Base-by-base conservation (phyloP, 1,140 invertebrate genomes). In the Conopomorpha cramerella region DNA sequence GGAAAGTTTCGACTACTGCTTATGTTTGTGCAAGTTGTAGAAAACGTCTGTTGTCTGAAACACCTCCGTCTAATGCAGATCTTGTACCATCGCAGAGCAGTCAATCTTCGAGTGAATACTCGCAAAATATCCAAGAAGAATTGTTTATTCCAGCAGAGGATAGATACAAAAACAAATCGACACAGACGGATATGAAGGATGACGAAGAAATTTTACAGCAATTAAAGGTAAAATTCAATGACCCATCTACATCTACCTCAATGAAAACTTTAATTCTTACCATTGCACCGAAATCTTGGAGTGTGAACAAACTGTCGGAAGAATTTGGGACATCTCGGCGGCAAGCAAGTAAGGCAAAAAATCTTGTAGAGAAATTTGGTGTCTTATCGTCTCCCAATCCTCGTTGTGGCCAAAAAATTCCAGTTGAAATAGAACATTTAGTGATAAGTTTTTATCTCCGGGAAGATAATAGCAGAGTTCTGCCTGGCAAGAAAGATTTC, bases 401-500 rank as follows among this genome's bases (percentile, higher is more conserved):
- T 14, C 44, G 40, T 14, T 36, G 30, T 37, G 37, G 36, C 8
- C 40, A 30, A 37, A 46, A 37, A 36, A 25, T 42, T 8, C 8
- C 17, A 17, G 8, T 4, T 4, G 31, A 41, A 18, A 38, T 30
- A 0, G 43, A 45, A 30, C 37, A 38, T 27, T 40, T 45, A 28
- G 35, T 45, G 10, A 40, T 34, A 40, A 8, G n/a, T 39, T 33
- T 17, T 19, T 42, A 39, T 42, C 29, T 39, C 19, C 29, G 44
- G 37, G 37, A 46, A 39, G 39, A 46, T 18, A 39, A 27, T 33
- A 39, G 27, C 23, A 35, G 44, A 13, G 37, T 46, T 29, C 41
- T 46, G 36, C 39, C 39, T 14, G 36, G 37, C 25, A 41, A 46
- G 16, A 46, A 46, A 41, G 38, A 45, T 23, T 45, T 40, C 38